Evolutionary conservation across 2,113 vertebrate genomes (phyloP), one percentile per base, ranked within the genome.

Genomic region (Aspidoscelis tigris): DNA sequence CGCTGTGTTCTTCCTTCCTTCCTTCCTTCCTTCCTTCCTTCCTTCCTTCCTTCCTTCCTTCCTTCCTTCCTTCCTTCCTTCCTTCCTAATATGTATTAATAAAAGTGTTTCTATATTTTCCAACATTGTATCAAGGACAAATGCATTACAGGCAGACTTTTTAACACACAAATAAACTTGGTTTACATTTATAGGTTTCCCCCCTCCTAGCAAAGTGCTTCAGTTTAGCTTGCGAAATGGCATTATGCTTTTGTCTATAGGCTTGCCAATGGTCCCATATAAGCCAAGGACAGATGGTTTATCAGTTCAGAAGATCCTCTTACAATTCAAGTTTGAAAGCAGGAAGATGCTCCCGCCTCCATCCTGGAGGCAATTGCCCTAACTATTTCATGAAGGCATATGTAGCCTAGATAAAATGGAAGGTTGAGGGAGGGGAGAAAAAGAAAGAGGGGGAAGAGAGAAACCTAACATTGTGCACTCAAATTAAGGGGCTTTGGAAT

Each of bases 141-240:
- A 39, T 66, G 43, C 58, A 84, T 79, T 73, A 65, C 7, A 73
- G 76, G 43, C 76, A 79, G 76, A 66, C 76, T 84, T 82, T 73
- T 85, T 22, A 0, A 65, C 16, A 53, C 14, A 7, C 12, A 44
- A 41, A 1, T 66, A 33, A 50, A 55, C 69, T 58, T 66, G 10
- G 39, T 66, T 87, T 44, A 71, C 1, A 33, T n/a, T 58, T 41
- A n/a, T 44, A 4, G 8, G 4, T 73, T 74, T 76, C 71, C 3
- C 22, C 11, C 43, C 2, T 21, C 70, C 50, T 80, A 87, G 84
- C 88, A 85, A 84, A 92, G 50, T 90, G 88, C 65, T 77, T 92
- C 88, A 87, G 77, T 92, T 94, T 78, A 89, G 84, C 89, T 92
- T 89, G 74, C 84, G 7, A 81, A 92, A 91, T 84, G 86, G 87